Evolutionary conservation across 2,888 invertebrate species (phyloP).

Genomic region (Cantharis lateralis): DNA sequence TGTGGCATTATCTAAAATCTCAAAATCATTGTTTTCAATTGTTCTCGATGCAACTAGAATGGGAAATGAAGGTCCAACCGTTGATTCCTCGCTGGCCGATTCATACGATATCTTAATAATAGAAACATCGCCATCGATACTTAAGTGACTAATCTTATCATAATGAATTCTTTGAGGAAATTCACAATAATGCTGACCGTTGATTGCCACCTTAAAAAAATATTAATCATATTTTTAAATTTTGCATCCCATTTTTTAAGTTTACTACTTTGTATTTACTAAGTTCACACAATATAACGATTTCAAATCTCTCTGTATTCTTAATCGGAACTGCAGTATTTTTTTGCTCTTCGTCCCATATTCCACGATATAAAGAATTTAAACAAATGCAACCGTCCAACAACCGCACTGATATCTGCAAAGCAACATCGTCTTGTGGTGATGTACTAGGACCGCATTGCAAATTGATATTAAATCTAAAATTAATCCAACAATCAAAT

Average conservation of each 20-base stretch:
- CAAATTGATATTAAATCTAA: not conserved
- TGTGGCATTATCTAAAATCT: not conserved
- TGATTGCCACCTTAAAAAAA: conserved; percentile 70
- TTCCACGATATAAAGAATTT: conserved; percentile 60
- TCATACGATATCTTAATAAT: conserved; percentile 71
- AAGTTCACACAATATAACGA: conserved; percentile 71
- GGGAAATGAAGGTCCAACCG: not conserved
- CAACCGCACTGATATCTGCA: conserved; percentile 71
- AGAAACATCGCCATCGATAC: conserved; percentile 78
- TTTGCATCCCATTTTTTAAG: not conserved
- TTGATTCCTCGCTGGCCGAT: conserved; percentile 6
- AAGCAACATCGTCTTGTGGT: conserved; percentile 76
- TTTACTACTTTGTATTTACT: conserved; percentile 39
- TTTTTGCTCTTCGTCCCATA: conserved; percentile 66
- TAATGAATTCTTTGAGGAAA: conserved; percentile 74
- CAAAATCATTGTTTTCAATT: not conserved
- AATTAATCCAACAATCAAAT: not conserved
- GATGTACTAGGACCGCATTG: conserved; percentile 69
- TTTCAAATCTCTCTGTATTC: conserved; percentile 70
- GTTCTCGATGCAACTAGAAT: not conserved
- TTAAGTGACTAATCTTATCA: conserved; percentile 67
- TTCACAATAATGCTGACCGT: conserved; percentile 78
- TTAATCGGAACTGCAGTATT: conserved; percentile 63
- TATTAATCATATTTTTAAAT: not conserved
- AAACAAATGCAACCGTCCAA: conserved; percentile 62